Evolutionary conservation across 2,888 invertebrate genomes (phyloP).

Genomic region (Saturnia japonica): DNA sequence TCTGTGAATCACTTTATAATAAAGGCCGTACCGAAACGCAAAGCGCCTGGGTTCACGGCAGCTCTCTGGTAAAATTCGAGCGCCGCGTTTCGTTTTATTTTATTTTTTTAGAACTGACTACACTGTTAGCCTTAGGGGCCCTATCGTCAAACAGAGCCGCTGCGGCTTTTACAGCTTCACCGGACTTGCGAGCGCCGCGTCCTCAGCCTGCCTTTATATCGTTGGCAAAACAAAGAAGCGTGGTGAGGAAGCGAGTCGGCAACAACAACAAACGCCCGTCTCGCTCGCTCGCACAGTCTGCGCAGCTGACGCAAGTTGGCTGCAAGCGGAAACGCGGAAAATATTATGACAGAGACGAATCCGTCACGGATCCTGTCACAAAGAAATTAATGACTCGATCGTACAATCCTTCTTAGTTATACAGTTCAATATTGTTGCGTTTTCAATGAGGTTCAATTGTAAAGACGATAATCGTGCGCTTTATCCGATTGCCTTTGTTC

Average conservation of each 20-base stretch:
- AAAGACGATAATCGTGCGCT: conserved; percentile 22
- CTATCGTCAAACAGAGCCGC: too few relatives aligned
- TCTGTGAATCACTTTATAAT: conserved; percentile 53
- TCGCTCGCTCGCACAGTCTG: conserved; percentile 66
- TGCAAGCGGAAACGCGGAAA: conserved; percentile 65
- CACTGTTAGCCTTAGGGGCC: too few relatives aligned
- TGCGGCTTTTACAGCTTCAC: too few relatives aligned
- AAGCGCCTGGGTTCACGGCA: conserved; percentile 74
- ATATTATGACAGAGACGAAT: conserved; percentile 37
- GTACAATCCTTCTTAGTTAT: conserved; percentile 44
- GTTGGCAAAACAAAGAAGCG: conserved; percentile 80
- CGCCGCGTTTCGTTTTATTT: too few relatives aligned
- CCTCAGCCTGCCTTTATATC: conserved; percentile 74
- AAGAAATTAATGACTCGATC: conserved; percentile 48
- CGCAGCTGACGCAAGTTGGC: conserved; percentile 71
- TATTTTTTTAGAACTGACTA: too few relatives aligned
- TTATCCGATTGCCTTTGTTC: conserved; percentile 59
- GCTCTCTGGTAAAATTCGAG: conserved; percentile 76
- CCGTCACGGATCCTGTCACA: conserved; percentile 50
- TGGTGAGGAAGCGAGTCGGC: conserved; percentile 64
- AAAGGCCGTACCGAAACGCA: conserved; percentile 76
- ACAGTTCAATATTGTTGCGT: conserved; percentile 42
- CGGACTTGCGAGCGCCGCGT: conserved; percentile 72
- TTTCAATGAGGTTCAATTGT: conserved; percentile 34
- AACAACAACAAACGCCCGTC: conserved; percentile 73